Percentiles rank a stretch among this genome's conserved stretches.
Evolutionary conservation across 2,797 vertebrate genomes (phyloP).

Genomic region (Allochrocebus solatus): DNA sequence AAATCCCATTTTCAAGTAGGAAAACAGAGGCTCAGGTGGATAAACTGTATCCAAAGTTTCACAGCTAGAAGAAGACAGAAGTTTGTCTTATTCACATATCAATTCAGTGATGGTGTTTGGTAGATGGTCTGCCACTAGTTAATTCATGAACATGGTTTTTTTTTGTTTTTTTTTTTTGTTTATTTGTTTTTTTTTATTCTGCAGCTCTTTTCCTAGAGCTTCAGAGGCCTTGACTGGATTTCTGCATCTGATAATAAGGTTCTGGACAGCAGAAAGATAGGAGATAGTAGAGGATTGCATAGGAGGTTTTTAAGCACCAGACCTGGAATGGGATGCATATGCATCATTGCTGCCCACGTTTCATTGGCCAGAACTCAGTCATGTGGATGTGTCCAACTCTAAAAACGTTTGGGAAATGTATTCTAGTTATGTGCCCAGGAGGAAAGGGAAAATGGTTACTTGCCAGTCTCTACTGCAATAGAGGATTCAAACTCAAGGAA

Average conservation of each 20-base stretch:
- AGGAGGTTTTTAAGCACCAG: not conserved
- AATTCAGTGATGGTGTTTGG: not conserved
- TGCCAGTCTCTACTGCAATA: not conserved
- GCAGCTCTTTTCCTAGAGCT: not conserved
- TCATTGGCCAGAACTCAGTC: not conserved
- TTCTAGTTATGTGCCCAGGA: not conserved
- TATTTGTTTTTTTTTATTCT: not conserved
- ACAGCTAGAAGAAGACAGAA: not conserved
- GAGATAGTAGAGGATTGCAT: not conserved
- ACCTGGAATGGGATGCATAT: not conserved
- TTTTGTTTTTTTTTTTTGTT: not conserved
- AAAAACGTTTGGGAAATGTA: not conserved
- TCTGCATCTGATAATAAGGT: not conserved
- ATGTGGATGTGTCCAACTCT: not conserved
- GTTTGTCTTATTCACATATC: not conserved
- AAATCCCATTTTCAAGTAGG: not conserved
- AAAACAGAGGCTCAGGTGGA: not conserved
- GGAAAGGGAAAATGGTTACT: not conserved
- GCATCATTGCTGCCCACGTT: not conserved
- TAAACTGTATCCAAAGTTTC: not conserved
- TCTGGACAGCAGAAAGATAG: not conserved
- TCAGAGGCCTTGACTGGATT: not conserved
- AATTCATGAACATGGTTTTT: not conserved
- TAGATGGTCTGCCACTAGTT: not conserved
- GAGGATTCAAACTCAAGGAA: not conserved